phyloP scores from a whole-genome alignment of 1,140 invertebrate genomes.

The Drosophila bocqueti region DNA sequence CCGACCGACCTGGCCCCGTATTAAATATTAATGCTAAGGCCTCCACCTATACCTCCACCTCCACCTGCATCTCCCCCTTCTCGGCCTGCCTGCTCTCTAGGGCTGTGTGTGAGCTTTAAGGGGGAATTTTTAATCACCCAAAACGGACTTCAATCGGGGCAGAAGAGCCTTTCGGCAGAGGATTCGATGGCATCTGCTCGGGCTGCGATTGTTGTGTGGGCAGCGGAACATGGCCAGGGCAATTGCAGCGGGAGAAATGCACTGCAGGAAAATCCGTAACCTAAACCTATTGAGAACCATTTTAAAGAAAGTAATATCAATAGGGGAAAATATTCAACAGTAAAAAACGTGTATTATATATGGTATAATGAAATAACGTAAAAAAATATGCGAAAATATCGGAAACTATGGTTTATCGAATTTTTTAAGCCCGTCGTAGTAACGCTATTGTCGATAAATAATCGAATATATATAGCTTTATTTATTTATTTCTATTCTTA shows the following conservation, averaged over 20 bases:
- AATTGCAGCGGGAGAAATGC: background rate
- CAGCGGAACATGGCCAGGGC: constrained; percentile 67
- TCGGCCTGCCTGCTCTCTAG: background rate
- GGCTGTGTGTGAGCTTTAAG: background rate
- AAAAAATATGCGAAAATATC: background rate
- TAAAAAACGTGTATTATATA: too few relatives aligned
- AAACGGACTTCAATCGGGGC: constrained; percentile 44
- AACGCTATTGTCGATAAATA: too few relatives aligned
- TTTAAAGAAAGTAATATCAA: too few relatives aligned
- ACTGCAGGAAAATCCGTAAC: background rate
- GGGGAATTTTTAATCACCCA: constrained; percentile 39
- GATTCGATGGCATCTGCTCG: constrained; percentile 47
- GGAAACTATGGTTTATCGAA: too few relatives aligned
- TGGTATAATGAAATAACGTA: too few relatives aligned
- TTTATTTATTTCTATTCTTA: too few relatives aligned
- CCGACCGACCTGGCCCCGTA: constrained; percentile 46
- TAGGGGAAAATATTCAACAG: too few relatives aligned
- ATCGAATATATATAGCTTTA: too few relatives aligned
- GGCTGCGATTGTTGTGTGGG: constrained; percentile 62
- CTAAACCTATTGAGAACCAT: too few relatives aligned
- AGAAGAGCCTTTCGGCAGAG: background rate
- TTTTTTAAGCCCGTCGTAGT: too few relatives aligned
- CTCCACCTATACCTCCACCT: background rate
- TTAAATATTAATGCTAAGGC: constrained; percentile 74
- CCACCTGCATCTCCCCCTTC: constrained; percentile 8